Base-by-base conservation (phyloP, 1,140 invertebrate species). In the Cephus cinctus region DNA sequence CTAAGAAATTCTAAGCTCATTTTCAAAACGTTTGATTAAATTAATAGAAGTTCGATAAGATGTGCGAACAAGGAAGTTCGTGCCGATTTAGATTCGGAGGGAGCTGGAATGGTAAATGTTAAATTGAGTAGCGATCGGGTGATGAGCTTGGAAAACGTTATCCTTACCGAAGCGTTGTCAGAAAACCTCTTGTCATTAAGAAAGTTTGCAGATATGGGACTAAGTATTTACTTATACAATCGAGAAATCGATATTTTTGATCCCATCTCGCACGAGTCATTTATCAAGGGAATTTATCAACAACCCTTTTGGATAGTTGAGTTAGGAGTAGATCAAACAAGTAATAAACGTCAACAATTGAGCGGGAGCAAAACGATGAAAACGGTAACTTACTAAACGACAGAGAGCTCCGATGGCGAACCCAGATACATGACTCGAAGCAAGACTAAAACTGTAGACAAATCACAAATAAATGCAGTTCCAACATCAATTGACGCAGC, bases 191-290 rank as follows among this genome's bases (percentile, higher is more conserved):
- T 35, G 27, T 54, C 47, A 3, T 12, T 54, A 21, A 34, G 52
- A 20, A 50, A 54, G 39, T 54, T 54, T 32, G 47, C 40, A 22
- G 52, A 50, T 9, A 49, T 50, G 47, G 47, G 47, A 9, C 22
- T 54, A 0, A 21, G 14, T 11, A 54, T 50, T 31, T 55, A 55
- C 16, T 27, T 47, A 21, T 47, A 50, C 18, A 34, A 50, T n/a
- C 12, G 42, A 18, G 2, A 38, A 32, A 54, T 54, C 4, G 32
- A 55, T 31, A 50, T 55, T 23, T 55, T 55, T 38, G 52, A 50
- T 35, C 52, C 47, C 2, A 39, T 9, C 3, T 47, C 53, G 25
- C 35, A 47, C 9, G 44, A 51, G 27, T 22, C 34, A 11, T 50
- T 55, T 25, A 55, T 55, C 9, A 15, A 38, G 3, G 48, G 53